These are phyloP conservation scores for Poeciliopsis turrubarensis DNA, from an alignment of 2,113 vertebrate species.

Conservation along the genomic window DNA sequence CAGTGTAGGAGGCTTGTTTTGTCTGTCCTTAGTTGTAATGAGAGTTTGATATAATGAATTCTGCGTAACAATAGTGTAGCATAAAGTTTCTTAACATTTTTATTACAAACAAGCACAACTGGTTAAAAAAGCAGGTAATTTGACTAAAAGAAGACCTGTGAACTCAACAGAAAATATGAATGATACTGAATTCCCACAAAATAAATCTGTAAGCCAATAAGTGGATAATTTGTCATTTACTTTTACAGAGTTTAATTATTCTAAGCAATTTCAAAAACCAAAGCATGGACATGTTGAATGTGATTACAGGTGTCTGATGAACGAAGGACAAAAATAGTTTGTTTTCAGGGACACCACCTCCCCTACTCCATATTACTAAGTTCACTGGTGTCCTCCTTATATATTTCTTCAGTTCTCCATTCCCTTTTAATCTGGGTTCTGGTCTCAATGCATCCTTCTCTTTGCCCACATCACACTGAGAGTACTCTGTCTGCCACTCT, in stretches of 20 bases:
- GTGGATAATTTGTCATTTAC: conserved; percentile 16
- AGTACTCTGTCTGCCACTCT: conserved; percentile 44
- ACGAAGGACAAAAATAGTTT: neutral
- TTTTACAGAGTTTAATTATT: conserved; percentile 10
- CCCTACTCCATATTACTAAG: conserved; percentile 29
- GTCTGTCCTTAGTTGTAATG: neutral
- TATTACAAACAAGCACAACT: conserved; percentile 11
- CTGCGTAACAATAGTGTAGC: conserved; percentile 10
- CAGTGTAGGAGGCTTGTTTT: neutral
- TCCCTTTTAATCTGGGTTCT: conserved; percentile 34
- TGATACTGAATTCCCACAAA: conserved; percentile 1
- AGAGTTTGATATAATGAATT: conserved; percentile 8
- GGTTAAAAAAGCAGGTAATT: neutral
- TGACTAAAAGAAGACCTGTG: conserved; percentile 10
- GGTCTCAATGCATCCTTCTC: conserved; percentile 32
- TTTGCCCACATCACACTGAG: conserved; percentile 22
- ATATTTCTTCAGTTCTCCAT: conserved; percentile 11
- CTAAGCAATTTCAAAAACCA: conserved; percentile 9
- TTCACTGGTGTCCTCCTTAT: conserved; percentile 8
- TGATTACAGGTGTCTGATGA: conserved; percentile 23
- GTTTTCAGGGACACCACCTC: conserved; percentile 32
- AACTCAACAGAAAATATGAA: conserved; percentile 12
- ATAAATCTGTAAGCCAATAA: neutral
- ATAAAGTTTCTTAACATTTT: conserved; percentile 18
- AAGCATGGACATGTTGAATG: neutral